Percentiles rank a stretch among this genome's conserved stretches.
Conservation (phyloP, 2,888 invertebrate genomes). For the Hyalella azteca region DNA sequence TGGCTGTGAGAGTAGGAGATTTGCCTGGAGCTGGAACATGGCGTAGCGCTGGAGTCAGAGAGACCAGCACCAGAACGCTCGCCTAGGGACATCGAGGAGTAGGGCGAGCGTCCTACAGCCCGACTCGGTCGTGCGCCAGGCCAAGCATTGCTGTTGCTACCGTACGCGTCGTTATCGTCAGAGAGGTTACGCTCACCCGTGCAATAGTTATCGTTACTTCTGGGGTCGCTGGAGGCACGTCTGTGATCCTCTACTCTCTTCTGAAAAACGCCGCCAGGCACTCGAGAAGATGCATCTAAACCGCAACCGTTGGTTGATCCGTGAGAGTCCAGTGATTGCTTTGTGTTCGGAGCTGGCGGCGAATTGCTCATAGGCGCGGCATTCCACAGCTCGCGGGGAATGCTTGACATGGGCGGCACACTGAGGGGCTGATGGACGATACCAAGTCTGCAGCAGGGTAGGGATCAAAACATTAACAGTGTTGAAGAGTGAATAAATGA, state of each 20-base stretch:
- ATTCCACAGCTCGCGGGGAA: background rate
- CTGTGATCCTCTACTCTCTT: background rate
- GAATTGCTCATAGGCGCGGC: background rate
- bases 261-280: too few relatives aligned
- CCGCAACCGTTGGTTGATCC: background rate
- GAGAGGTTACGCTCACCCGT: background rate
- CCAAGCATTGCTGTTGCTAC: background rate
- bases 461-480: too few relatives aligned
- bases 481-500: too few relatives aligned
- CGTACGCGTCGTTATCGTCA: conserved; percentile 9
- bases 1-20: background rate
- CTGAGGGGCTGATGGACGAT: conserved; percentile 6
- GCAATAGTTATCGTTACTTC: conserved; percentile 6
- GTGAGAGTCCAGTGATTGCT: background rate
- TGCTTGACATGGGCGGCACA: background rate
- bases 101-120: background rate
- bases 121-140: background rate
- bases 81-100: background rate
- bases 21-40: background rate
- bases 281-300: background rate
- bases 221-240: background rate
- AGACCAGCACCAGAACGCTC: background rate
- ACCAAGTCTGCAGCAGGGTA: background rate
- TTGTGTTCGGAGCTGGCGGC: too few relatives aligned
- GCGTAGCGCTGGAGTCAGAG: background rate